These are phyloP conservation scores for Paraescarpia echinospica DNA, from an alignment of 1,140 invertebrate species.

Conservation along the genomic window DNA sequence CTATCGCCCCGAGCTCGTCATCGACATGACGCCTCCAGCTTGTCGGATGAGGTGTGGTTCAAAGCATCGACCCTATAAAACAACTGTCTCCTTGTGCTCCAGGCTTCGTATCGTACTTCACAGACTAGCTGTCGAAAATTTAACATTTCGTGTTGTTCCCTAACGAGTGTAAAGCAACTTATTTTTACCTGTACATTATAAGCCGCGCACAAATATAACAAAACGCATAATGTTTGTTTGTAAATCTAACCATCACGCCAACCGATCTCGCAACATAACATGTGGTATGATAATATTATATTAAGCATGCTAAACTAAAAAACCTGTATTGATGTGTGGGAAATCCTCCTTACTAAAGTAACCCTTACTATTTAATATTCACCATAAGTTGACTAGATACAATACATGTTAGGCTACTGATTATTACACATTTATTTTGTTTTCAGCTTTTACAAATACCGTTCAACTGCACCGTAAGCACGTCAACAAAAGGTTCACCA, in stretches of 20 bases:
- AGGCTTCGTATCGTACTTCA: not conserved
- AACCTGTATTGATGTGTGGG: not conserved
- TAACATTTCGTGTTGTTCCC: not conserved
- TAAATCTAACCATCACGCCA: not conserved
- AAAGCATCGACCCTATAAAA: no score
- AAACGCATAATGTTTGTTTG: not conserved
- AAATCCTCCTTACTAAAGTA: not conserved
- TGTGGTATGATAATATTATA: not conserved
- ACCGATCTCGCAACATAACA: not conserved
- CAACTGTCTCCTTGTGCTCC: not conserved
- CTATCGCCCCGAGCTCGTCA: not conserved
- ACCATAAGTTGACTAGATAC: not conserved
- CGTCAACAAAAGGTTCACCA: not conserved
- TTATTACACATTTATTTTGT: not conserved
- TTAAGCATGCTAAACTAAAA: not conserved
- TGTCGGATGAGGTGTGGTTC: not conserved
- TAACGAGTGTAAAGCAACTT: not conserved
- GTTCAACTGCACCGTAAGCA: not conserved
- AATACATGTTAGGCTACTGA: not conserved
- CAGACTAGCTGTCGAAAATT: not conserved
- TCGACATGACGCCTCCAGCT: not conserved
- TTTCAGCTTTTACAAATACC: not conserved
- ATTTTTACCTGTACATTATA: not conserved
- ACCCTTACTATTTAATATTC: not conserved
- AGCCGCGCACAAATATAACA: not conserved